Evolutionary conservation across 2,113 vertebrate genomes (phyloP), one percentile per base, ranked within the genome.

Genomic region (Lutjanus erythropterus): DNA sequence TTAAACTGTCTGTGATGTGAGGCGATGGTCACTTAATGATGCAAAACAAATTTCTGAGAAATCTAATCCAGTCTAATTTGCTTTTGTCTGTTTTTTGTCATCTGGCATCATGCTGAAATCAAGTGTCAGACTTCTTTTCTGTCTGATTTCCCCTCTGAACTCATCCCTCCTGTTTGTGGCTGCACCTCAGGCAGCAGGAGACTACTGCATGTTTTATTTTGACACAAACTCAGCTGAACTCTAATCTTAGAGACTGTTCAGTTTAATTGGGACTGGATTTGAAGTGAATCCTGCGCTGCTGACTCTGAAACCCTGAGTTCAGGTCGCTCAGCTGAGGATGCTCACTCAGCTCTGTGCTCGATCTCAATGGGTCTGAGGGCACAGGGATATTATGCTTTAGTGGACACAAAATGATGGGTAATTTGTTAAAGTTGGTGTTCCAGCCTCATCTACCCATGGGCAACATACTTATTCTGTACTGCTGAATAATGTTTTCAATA

Each of bases 401-500:
- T 78, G 68, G 70, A 79, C 79, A 66, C 46, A 53, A 52, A 82
- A 47, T 59, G 46, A 60, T 9, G 65, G 42, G 3, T 78, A 25
- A 29, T 78, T 75, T 66, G 39, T 61, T 71, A 37, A 44, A 42
- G 65, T 42, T 80, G 76, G 19, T 35, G 23, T 23, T 46, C 59
- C 37, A 16, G 37, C 29, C 19, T 55, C 37, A 21, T 50, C 39
- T 0, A n/a, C 18, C 64, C 18, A 42, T 0, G 1, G 37, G 71
- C 50, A 46, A 12, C 41, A 1, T 18, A 52, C 71, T 46, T 35
- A 10, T n/a, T 35, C 29, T 35, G 29, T 11, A 11, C 18, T 10
- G 56, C 56, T 59, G 66, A 71, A 29, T 64, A n/a, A 35, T 41
- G 35, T 14, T 44, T 47, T 44, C 19, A 59, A 5, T 12, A 58